Evolutionary conservation across 37 sponge, comb jelly and placozoan species (phyloP), one percentile per base, ranked within the genome.

Genomic region (Lycopodina hypogea): DNA sequence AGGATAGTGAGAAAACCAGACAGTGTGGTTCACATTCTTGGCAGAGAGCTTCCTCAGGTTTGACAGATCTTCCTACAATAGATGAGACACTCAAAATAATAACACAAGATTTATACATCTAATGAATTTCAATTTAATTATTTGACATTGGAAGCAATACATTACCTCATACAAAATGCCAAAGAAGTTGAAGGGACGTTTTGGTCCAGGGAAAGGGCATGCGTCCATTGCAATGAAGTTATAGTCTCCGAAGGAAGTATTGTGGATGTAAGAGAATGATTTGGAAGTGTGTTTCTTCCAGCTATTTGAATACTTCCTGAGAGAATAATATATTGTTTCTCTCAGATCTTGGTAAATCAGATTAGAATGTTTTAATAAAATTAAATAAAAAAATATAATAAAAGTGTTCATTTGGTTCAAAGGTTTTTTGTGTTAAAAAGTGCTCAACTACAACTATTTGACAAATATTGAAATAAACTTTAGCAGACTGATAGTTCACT

Each of bases 101-200:
- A 4, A 17, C 6, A 29, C 3, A 60, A 7, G 61, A 17, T 23
- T 60, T 29, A 23, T 28, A 7, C 12, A 60, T 60, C 12, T 60
- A 60, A 17, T 60, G 3, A 29, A 17, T 15, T 17, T 15, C 61
- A 60, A 60, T 15, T 29, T 15, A 60, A 40, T 15, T 42, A 41
- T 48, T 41, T 40, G 26, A 6, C 30, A 36, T 41, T 22, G 26
- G 1, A 41, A 7, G 8, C 26, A 70, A 14, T 22, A 70, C 30
- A 72, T 76, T 40, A 92, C 90, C 12, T 92, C 88, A 68, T 84
- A 75, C 30, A 96, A 48, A 18, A 87, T 45, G 9, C 96, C 96
- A 88, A 96, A 96, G 77, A 96, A 96, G 50, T 96, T 96, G 76
- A 64, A 96, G 2, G 96, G 96, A 79, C 93, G 55, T 37, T 66